Evolutionary conservation across 2,113 vertebrate genomes (phyloP), one percentile per base, ranked within the genome.

Genomic region (Astatoreochromis straeleni): DNA sequence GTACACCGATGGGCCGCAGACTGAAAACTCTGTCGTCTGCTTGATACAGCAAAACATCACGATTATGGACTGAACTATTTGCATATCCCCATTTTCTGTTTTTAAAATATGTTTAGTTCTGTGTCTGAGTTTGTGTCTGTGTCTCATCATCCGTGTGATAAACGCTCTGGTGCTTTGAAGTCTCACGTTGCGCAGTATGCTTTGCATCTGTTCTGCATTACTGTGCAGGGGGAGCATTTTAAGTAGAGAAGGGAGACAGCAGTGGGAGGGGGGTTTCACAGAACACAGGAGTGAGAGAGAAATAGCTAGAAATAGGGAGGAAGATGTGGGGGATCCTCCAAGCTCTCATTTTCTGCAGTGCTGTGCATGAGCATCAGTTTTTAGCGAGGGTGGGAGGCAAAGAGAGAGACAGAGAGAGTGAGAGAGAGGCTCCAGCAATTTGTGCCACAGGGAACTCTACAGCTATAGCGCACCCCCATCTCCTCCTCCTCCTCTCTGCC

Each of bases 141-240:
- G 10, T 82, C 55, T 31, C 80, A 81, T 88, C 58, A 5, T 9
- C 17, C 38, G n/a, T 86, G 68, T 60, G 60, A 92, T 90, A 84
- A 92, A 88, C 31, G 5, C 63, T 54, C 4, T 42, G 73, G 70
- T 65, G 86, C 92, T 91, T 78, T 90, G 81, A 93, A 92, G 88
- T 55, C 57, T 87, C 68, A 55, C 65, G 33, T 92, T 93, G 91
- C 87, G 88, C 93, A 94, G 87, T 90, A 6, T 87, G 87, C 86
- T 29, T 81, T 82, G 83, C 82, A 86, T 92, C 91, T 93, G 94
- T 90, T 95, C 92, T 93, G 91, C 93, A 94, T 94, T 90, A 92
- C 87, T 85, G 90, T 84, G 83, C 82, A 87, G 81, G 47, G 55
- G 84, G 65, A 88, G 82, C 47, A 11, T 65, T 88, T 87, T 6